Base-by-base conservation (phyloP, 2,888 invertebrate species). In the Folsomia manolachei region DNA sequence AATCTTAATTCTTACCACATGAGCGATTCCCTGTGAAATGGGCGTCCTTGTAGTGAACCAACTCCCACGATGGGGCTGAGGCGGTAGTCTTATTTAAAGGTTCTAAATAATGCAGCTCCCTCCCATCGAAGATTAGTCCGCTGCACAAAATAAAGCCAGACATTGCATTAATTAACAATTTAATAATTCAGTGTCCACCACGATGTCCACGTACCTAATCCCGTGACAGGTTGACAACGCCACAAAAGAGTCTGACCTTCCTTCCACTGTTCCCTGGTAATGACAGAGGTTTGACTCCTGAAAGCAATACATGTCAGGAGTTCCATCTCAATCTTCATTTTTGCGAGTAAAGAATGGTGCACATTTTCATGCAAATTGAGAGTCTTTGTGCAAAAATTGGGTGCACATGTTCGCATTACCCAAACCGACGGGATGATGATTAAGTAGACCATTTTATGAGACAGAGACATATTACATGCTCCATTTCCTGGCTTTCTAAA, bases 181-280 rank as follows among this genome's bases (percentile, higher is more conserved):
- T n/a, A n/a, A n/a, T n/a, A n/a, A n/a, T n/a, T n/a, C n/a, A n/a
- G n/a, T n/a, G n/a, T n/a, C n/a, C n/a, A n/a, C n/a, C n/a, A n/a
- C n/a, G n/a, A n/a, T n/a, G n/a, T n/a, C n/a, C n/a, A n/a, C n/a
- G 78, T 81, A 85, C 85, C 84, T 84, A 74, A 85, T 79, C 63
- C 91, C 91, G 74, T 86, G 85, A 83, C 95, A 95, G 2, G 94
- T 94, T 66, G 95, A 94, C 66, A 95, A 83, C 0, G 94, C 94
- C 69, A 89, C 94, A 89, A 91, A 91, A 1, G 95, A 94, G 71
- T 87, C 86, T 1, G 88, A 86, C 78, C 87, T 86, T 72, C 88
- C 90, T 75, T 90, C 86, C 70, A 95, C 88, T 76, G 86, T 88
- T 71, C 95, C 95, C 81, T 88, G 87, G 83, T 93, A 93, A 83